phyloP scores from a whole-genome alignment of 2,113 vertebrate species.

The Carlito syrichta region DNA sequence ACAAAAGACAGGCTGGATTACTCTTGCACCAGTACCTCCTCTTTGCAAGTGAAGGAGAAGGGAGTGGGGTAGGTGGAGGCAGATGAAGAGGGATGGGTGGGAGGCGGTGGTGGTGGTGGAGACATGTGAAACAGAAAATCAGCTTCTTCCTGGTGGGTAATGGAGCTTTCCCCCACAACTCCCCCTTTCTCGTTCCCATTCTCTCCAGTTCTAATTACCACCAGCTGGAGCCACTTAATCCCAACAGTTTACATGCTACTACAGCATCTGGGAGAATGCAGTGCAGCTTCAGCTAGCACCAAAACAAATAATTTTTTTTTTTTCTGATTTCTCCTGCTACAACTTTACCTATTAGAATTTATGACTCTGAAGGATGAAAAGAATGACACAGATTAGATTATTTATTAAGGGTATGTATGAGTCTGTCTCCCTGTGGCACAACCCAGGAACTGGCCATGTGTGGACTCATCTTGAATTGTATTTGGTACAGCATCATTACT shows the following conservation, averaged over 20 bases:
- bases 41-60: background rate
- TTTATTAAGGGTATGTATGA: background rate
- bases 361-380: background rate
- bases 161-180: background rate
- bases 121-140: slow-evolving; percentile 33
- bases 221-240: slow-evolving; percentile 66
- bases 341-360: slow-evolving; percentile 1
- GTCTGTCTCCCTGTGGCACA: background rate
- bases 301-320: background rate
- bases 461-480: background rate
- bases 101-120: background rate
- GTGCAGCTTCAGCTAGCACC: background rate
- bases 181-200: background rate
- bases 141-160: background rate
- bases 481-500: background rate
- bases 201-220: slow-evolving; percentile 12
- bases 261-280: background rate
- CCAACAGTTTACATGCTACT: background rate
- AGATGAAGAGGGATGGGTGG: background rate
- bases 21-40: background rate
- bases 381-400: background rate
- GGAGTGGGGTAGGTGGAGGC: background rate
- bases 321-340: background rate
- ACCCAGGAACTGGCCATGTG: background rate
- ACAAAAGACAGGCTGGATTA: background rate